These are phyloP conservation scores for Stegodyphus mimosarum DNA, from an alignment of 1,140 invertebrate genomes.

Conservation along the genomic window DNA sequence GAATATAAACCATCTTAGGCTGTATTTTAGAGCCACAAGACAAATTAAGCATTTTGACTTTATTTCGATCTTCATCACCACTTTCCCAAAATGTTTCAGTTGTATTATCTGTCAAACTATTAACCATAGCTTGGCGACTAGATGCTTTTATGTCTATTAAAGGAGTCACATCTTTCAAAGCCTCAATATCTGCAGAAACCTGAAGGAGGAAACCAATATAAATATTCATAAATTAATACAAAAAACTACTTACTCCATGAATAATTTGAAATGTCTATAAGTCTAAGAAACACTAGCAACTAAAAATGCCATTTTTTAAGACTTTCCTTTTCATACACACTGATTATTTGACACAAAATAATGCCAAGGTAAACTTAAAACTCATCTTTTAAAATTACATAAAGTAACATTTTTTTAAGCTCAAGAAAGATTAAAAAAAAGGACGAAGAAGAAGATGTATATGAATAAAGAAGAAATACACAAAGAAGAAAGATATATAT, in stretches of 20 bases:
- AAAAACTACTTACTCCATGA: neutral
- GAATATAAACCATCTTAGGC: constrained; percentile 78
- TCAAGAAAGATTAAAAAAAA: too few species aligned
- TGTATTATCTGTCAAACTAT: constrained; percentile 90
- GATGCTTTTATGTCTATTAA: constrained; percentile 87
- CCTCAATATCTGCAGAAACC: constrained; percentile 73
- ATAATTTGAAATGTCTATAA: neutral
- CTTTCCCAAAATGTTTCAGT: constrained; percentile 99
- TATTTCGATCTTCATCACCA: constrained; percentile 93
- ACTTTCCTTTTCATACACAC: too few species aligned
- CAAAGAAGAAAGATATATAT: too few species aligned
- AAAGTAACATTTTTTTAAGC: too few species aligned
- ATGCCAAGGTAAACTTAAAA: too few species aligned
- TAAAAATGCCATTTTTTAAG: too few species aligned
- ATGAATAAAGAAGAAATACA: too few species aligned
- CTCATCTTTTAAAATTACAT: too few species aligned
- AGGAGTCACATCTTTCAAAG: constrained; percentile 79
- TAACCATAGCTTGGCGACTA: constrained; percentile 92
- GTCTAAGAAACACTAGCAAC: too few species aligned
- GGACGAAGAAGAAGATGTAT: too few species aligned
- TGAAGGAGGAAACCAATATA: constrained; percentile 17
- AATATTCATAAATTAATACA: neutral
- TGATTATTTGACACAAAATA: too few species aligned
- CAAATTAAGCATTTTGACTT: constrained; percentile 81
- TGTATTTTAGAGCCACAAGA: constrained; percentile 69